Evolutionary conservation across 2,797 vertebrate genomes (phyloP).

Genomic region (Rallus crepitans): DNA sequence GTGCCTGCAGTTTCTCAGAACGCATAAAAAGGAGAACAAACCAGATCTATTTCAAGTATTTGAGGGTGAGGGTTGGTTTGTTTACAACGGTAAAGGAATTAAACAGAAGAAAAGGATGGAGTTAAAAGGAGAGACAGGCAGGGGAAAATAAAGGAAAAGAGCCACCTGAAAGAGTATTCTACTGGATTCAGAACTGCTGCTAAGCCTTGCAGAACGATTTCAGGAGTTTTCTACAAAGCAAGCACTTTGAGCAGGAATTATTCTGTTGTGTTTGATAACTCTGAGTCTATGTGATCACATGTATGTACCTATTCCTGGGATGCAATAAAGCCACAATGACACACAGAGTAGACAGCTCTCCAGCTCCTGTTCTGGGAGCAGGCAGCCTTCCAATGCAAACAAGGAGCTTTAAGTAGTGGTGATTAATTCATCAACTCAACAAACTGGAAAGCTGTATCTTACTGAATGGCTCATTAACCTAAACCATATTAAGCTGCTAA

Average conservation of each 20-base stretch:
- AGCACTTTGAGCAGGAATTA: neutral
- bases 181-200: neutral
- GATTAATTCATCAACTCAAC: constrained; percentile 40
- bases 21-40: neutral
- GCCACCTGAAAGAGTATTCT: neutral
- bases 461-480: constrained; percentile 59
- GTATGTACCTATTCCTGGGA: neutral
- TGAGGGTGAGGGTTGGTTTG: neutral
- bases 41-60: neutral
- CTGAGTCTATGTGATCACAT: neutral
- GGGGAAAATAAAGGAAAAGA: neutral
- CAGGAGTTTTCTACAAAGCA: neutral
- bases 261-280: neutral
- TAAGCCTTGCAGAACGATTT: neutral
- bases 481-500: constrained; percentile 49
- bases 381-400: neutral
- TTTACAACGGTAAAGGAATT: neutral
- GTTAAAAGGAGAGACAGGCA: neutral
- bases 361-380: neutral
- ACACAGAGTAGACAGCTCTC: neutral
- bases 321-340: neutral
- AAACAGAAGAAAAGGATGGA: neutral
- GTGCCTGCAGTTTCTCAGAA: neutral
- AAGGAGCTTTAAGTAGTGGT: neutral
- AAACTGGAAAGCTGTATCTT: constrained; percentile 43